Percentiles rank a stretch among this genome's conserved stretches.
Conservation (phyloP, 2,888 invertebrate species). For the Tubulanus polymorphus region DNA sequence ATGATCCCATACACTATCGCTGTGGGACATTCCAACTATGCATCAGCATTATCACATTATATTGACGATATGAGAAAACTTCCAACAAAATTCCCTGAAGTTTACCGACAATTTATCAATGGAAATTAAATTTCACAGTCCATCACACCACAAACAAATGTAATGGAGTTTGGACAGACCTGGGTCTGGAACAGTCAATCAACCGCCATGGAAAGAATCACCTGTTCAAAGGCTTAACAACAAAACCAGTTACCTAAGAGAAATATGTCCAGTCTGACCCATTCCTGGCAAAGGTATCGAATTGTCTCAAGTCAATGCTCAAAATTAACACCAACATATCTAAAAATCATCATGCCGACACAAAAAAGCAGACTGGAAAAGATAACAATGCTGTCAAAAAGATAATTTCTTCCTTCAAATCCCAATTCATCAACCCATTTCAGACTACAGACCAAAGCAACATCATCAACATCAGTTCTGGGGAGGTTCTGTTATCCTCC, state of each 20-base stretch:
- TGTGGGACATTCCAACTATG: constrained; percentile 39
- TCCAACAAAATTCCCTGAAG: constrained; percentile 9
- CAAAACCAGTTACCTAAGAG: not conserved
- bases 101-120: constrained; percentile 11
- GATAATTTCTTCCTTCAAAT: not conserved
- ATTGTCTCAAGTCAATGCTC: not conserved
- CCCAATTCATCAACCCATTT: not conserved
- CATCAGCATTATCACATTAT: constrained; percentile 21
- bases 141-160: too few relatives aligned
- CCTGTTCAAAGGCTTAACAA: not conserved
- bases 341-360: not conserved
- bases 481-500: not conserved
- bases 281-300: not conserved
- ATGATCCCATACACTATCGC: constrained; percentile 29
- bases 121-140: too few relatives aligned
- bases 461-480: not conserved
- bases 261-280: too few relatives aligned
- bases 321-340: not conserved
- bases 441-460: too few relatives aligned
- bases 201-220: constrained; percentile 3
- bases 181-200: constrained; percentile 7
- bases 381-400: not conserved
- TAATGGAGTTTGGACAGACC: constrained; percentile 12
- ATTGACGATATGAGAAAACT: constrained; percentile 17
- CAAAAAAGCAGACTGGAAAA: not conserved